phyloP scores from a whole-genome alignment of 92 coral and sea anemone genomes.

The Phenganax marumi region DNA sequence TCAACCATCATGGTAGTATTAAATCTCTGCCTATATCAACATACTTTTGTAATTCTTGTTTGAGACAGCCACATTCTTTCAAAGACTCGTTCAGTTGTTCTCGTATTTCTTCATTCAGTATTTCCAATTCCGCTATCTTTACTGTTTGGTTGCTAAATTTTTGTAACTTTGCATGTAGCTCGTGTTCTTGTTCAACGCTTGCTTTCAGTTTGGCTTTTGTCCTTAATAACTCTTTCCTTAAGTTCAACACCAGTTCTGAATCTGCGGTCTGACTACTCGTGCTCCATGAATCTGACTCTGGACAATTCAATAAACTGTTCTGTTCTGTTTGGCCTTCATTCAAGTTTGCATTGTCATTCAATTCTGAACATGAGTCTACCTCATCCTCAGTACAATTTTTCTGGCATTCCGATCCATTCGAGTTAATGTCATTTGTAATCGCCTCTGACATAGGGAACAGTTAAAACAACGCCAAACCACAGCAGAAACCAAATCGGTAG shows the following conservation, averaged over 20 bases:
- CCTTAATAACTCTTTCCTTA: slow-evolving; percentile 65
- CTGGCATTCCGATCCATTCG: slow-evolving; percentile 3
- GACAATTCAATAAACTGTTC: not conserved
- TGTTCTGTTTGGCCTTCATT: slow-evolving; percentile 5
- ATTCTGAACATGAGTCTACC: slow-evolving; percentile 1
- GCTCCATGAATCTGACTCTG: not conserved
- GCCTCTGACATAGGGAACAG: slow-evolving; percentile 36
- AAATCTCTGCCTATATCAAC: slow-evolving; percentile 14
- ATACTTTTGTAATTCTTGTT: slow-evolving; percentile 78
- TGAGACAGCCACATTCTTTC: slow-evolving; percentile 64
- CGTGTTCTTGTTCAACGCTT: slow-evolving; percentile 73
- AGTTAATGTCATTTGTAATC: slow-evolving; percentile 1
- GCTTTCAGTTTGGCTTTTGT: slow-evolving; percentile 67
- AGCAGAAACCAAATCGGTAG: not conserved
- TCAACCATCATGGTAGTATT: too few species aligned
- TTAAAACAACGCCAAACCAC: not conserved
- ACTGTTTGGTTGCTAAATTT: slow-evolving; percentile 65
- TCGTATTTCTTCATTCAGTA: slow-evolving; percentile 77
- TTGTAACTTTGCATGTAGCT: slow-evolving; percentile 69
- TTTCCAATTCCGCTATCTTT: slow-evolving; percentile 67
- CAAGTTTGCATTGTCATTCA: not conserved
- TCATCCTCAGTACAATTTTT: slow-evolving; percentile 15
- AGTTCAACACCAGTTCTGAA: not conserved
- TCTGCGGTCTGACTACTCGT: not conserved
- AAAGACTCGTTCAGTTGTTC: slow-evolving; percentile 66